Conservation (phyloP, 2,797 vertebrate genomes). For the Paedocypris micromegethes region DNA sequence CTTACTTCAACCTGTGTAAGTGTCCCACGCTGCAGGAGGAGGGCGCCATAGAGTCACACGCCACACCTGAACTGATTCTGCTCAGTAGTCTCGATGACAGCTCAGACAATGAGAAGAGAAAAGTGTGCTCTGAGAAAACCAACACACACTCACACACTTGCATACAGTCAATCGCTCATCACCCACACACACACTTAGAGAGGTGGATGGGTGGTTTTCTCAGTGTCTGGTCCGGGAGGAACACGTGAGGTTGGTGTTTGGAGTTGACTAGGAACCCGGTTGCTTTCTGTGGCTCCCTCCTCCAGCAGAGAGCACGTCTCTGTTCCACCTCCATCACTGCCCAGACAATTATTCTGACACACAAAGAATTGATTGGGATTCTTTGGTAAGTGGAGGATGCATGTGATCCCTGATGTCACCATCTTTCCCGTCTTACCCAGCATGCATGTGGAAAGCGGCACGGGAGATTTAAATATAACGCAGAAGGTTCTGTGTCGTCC, state of each 20-base stretch:
- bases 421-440: conserved; percentile 57
- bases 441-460: conserved; percentile 52
- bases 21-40: conserved; percentile 61
- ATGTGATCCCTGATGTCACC: conserved; percentile 54
- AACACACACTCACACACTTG: too few species aligned
- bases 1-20: conserved; percentile 82
- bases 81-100: too few species aligned
- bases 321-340: conserved; percentile 5
- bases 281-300: conserved; percentile 49
- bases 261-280: conserved; percentile 6
- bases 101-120: too few species aligned
- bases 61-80: background rate
- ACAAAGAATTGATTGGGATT: conserved; percentile 72
- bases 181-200: too few species aligned
- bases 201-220: background rate
- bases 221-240: conserved; percentile 36
- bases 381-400: conserved; percentile 77
- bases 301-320: conserved; percentile 49
- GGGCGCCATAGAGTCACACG: conserved; percentile 62
- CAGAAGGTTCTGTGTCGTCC: too few species aligned
- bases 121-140: too few species aligned
- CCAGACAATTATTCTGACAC: conserved; percentile 49
- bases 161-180: too few species aligned
- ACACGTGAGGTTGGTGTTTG: conserved; percentile 28
- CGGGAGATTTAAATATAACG: background rate